Base-by-base conservation (phyloP, 2,888 invertebrate species). In the Caenorhabditis uteleia region DNA sequence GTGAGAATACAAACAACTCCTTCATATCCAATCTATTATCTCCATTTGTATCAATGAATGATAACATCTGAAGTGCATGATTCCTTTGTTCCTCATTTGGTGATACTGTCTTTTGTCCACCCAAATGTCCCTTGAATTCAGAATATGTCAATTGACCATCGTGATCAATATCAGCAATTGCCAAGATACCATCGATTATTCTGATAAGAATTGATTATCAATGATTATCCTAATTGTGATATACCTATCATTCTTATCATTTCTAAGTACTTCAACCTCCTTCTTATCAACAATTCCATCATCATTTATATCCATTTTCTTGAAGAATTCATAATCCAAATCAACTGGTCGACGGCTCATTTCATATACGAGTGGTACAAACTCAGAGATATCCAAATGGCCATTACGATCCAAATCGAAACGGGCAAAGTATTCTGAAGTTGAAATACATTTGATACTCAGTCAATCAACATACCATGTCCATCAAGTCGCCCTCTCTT, bases 321-420 rank as follows among this genome's bases (percentile, higher is more conserved):
- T 71, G 67, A 81, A 80, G 47, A 80, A 65, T 25, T 71, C 56
- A 39, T 77, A 72, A 48, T 68, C 73, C 54, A 73, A 57, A 58
- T 72, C 68, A 16, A 70, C 61, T 6, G 80, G 77, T 21, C 70
- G 64, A 42, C 71, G 60, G 54, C 67, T 68, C 49, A 80, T 56
- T 33, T 73, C 75, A 42, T 72, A 79, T 20, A 79, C 80, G 14
- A 80, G 66, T 21, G 80, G 80, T 14, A 80, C 80, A 48, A 80
- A 80, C 34, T 79, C 79, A 16, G 73, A 47, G 36, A 79, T 73
- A 56, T 68, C 68, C 20, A 79, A 58, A 16, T 65, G 57, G 8
- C 70, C 70, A 54, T 78, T 74, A 16, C 60, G 38, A 48, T 75
- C 70, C 4, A 58, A 18, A 46, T 79, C 79, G 64, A 77, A 75